phyloP scores from a whole-genome alignment of 2,113 vertebrate genomes.

The Steatornis caripensis region DNA sequence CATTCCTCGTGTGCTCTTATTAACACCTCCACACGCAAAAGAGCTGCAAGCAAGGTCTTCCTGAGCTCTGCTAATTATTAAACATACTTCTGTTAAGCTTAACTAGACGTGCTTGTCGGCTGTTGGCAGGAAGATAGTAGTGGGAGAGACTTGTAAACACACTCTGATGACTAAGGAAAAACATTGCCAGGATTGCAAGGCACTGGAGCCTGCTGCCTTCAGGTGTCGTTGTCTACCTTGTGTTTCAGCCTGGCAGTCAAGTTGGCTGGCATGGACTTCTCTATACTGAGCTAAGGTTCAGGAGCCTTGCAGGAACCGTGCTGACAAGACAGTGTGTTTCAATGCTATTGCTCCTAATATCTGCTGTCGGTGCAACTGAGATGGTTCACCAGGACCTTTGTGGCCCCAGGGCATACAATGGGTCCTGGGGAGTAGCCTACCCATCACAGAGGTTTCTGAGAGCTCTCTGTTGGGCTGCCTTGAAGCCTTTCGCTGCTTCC shows the following conservation, averaged over 20 bases:
- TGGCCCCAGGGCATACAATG: not conserved
- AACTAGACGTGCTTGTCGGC: constrained; percentile 13
- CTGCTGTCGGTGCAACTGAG: not conserved
- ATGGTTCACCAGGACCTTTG: not conserved
- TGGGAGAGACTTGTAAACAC: constrained; percentile 2
- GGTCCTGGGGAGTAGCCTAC: not conserved
- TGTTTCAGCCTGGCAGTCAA: not conserved
- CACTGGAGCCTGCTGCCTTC: not conserved
- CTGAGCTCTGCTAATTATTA: constrained; percentile 49
- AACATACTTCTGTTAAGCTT: constrained; percentile 16
- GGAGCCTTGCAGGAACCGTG: not conserved
- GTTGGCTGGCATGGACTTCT: not conserved
- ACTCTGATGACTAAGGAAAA: not conserved
- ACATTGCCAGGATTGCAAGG: not conserved
- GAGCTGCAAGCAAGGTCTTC: constrained; percentile 24
- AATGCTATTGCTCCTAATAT: not conserved
- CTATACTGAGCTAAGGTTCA: not conserved
- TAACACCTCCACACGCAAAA: constrained; percentile 8
- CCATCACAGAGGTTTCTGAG: not conserved
- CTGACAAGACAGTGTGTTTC: not conserved
- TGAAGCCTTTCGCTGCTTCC: not conserved
- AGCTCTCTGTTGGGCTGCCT: not conserved
- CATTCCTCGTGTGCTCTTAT: not conserved
- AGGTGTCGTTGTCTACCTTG: constrained; percentile 41
- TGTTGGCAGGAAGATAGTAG: constrained; percentile 23